These are phyloP conservation scores for Echiichthys vipera DNA, from an alignment of 2,797 vertebrate species.

Conservation along the genomic window DNA sequence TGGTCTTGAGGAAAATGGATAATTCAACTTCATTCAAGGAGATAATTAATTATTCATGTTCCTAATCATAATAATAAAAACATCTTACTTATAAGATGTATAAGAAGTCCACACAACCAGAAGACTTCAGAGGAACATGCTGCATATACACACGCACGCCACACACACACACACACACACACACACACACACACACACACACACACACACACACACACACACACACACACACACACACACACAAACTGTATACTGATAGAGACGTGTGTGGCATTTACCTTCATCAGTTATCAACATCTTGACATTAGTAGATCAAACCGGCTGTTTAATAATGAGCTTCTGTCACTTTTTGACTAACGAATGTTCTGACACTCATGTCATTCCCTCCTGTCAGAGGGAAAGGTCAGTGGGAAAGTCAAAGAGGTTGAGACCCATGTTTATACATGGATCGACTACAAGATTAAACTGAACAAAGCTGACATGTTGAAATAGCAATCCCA, in stretches of 20 bases:
- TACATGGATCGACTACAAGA: conserved; percentile 57
- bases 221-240: conserved; percentile 30
- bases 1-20: conserved; percentile 28
- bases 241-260: conserved; percentile 49
- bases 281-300: conserved; percentile 78
- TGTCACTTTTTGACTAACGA: conserved; percentile 61
- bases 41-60: conserved; percentile 50
- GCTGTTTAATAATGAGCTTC: conserved; percentile 76
- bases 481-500: conserved; percentile 56
- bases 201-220: conserved; percentile 26
- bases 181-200: conserved; percentile 17
- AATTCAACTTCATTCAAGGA: conserved; percentile 37
- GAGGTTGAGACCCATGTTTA: conserved; percentile 72
- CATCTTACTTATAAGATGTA: no score
- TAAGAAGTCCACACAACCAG: conserved; percentile 22
- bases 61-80: no score
- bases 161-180: conserved; percentile 18
- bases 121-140: conserved; percentile 22
- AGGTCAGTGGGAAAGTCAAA: conserved; percentile 78
- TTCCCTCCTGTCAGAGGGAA: conserved; percentile 67
- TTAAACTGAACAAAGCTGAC: conserved; percentile 68
- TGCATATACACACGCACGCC: conserved; percentile 27
- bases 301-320: conserved; percentile 79
- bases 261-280: conserved; percentile 80
- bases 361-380: conserved; percentile 73